These are phyloP conservation scores for Ylistrum balloti DNA, from an alignment of 1,140 invertebrate species.

Conservation along the genomic window DNA sequence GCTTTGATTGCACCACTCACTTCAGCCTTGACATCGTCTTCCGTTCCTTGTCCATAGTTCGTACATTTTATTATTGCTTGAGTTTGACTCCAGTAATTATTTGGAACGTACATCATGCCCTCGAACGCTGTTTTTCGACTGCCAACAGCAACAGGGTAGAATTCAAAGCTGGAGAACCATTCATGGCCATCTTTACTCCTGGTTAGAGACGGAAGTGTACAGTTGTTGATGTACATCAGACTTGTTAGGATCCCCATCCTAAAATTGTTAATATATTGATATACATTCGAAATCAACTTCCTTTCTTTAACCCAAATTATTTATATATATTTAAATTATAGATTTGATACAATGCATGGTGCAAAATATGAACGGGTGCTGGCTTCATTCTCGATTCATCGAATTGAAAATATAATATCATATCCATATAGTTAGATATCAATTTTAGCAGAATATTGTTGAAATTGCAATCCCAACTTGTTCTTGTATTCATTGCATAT, in stretches of 20 bases:
- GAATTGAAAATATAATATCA: too few species aligned
- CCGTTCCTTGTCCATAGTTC: constrained; percentile 43
- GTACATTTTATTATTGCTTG: constrained; percentile 40
- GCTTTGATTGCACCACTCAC: not conserved
- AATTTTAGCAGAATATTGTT: too few species aligned
- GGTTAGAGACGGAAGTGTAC: constrained; percentile 47
- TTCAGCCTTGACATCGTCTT: not conserved
- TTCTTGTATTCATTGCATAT: too few species aligned
- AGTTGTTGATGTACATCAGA: not conserved
- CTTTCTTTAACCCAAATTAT: too few species aligned
- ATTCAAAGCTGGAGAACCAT: constrained; percentile 54
- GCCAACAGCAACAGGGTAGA: constrained; percentile 48
- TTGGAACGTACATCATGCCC: constrained; percentile 47
- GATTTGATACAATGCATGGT: too few species aligned
- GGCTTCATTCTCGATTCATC: too few species aligned
- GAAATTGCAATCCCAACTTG: too few species aligned
- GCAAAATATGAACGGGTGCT: too few species aligned
- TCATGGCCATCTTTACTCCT: constrained; percentile 45
- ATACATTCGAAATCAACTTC: too few species aligned
- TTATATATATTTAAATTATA: too few species aligned
- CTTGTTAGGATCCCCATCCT: constrained; percentile 36
- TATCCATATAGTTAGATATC: too few species aligned
- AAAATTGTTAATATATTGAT: too few species aligned
- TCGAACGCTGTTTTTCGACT: constrained; percentile 44
- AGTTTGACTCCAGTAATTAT: constrained; percentile 52